Base-by-base conservation (phyloP, 2,888 invertebrate genomes). In the Eupelmus urozonus region DNA sequence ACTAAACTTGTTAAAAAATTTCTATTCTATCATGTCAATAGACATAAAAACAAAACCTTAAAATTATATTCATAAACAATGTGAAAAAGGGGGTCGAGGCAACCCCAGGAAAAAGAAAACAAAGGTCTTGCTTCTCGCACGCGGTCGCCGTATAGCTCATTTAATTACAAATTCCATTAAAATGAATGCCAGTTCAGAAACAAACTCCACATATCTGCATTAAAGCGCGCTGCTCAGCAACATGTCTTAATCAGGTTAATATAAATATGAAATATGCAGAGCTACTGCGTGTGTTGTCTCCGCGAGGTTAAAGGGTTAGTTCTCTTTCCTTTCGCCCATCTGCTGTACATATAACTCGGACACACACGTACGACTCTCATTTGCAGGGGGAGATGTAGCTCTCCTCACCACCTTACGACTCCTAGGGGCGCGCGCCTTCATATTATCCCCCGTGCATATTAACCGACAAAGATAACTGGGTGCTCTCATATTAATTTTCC, bases 211-310 rank as follows among this genome's bases (percentile, higher is more conserved):
- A 90, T 88, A 89, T 90, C 89, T 86, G 84, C 85, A 88, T 90
- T 89, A 90, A 88, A 87, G 85, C 82, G 84, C 83, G 25, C 71
- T 85, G 88, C 88, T 87, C 87, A 88, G 86, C 85, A 87, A 89
- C 88, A 87, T 85, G 87, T 89, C 88, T 88, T 89, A 89, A 89
- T 90, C 88, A 90, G 89, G 88, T 89, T 90, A 89, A 90, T 90
- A 89, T 90, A 89, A 89, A 90, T 89, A 88, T 90, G 89, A 90
- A 90, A 89, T 89, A 89, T 90, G 89, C 88, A 90, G 86, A 60
- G 34, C 3, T 3, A 34, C 5, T 34, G 3, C 9, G 34, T 34
- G 34, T 34, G 3, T 34, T 34, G 34, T 34, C 34, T 34, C 34
- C 34, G 34, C 69, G 25, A 51, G 71, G 71, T 62, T 55, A 73